Conservation (phyloP, 2,113 vertebrate species). For the Cisticola juncidis region DNA sequence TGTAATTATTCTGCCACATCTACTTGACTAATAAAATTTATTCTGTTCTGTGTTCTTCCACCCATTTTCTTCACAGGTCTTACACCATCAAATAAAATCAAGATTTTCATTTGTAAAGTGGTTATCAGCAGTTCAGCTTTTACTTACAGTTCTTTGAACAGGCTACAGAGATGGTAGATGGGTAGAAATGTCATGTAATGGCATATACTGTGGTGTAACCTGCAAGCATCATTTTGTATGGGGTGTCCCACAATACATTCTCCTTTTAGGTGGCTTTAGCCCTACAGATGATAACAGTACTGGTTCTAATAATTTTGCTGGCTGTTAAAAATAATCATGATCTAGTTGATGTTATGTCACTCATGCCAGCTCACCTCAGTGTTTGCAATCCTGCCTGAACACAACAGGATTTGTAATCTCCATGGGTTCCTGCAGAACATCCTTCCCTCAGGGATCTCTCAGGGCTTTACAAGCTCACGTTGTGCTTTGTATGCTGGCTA, state of each 20-base stretch:
- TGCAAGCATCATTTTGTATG: not conserved
- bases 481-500: not conserved
- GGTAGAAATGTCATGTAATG: not conserved
- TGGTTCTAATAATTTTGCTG: not conserved
- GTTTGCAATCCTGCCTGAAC: not conserved
- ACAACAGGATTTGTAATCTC: not conserved
- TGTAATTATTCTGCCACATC: constrained; percentile 30
- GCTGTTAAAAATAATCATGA: not conserved
- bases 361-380: not conserved
- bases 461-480: not conserved
- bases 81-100: constrained; percentile 1
- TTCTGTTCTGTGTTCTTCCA: not conserved
- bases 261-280: not conserved
- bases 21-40: constrained; percentile 1
- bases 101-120: not conserved
- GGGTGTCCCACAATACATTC: not conserved
- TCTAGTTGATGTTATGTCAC: not conserved
- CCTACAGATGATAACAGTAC: not conserved
- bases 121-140: not conserved
- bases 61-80: not conserved
- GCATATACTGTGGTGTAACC: not conserved
- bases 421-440: not conserved
- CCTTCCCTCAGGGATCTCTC: not conserved
- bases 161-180: not conserved
- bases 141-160: not conserved